phyloP scores from a whole-genome alignment of 2,888 invertebrate species.

The Caenorhabditis japonica region DNA sequence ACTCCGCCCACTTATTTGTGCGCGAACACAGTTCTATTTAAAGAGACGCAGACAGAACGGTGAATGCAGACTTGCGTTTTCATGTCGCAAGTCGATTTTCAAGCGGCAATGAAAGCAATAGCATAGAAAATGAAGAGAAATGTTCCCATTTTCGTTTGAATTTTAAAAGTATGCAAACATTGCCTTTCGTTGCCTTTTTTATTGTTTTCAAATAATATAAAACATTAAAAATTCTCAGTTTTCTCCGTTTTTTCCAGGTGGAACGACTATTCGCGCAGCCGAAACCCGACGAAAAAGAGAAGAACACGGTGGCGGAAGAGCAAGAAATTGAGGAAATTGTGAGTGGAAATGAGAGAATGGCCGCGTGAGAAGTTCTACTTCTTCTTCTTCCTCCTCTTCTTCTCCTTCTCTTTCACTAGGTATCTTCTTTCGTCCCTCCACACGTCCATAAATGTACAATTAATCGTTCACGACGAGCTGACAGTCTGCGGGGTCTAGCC shows the following conservation, averaged over 20 bases:
- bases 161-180: too few relatives aligned
- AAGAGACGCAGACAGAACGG: too few relatives aligned
- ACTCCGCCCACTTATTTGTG: too few relatives aligned
- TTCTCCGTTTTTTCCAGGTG: constrained; percentile 37
- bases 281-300: constrained; percentile 33
- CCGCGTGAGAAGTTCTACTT: constrained; percentile 11
- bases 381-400: constrained; percentile 17
- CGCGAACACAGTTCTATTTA: too few relatives aligned
- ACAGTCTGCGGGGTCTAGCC: too few relatives aligned
- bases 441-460: constrained; percentile 22
- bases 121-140: too few relatives aligned
- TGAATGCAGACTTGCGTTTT: too few relatives aligned
- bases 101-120: too few relatives aligned
- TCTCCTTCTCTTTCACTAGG: constrained; percentile 18
- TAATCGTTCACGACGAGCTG: too few relatives aligned
- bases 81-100: too few relatives aligned
- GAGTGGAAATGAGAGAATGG: constrained; percentile 39
- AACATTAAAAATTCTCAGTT: not conserved
- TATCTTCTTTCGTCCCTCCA: constrained; percentile 20
- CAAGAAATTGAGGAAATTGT: constrained; percentile 51
- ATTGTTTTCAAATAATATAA: not conserved
- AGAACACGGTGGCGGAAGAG: constrained; percentile 24
- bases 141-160: too few relatives aligned
- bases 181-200: too few relatives aligned
- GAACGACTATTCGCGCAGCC: constrained; percentile 49